Evolutionary conservation across 2,888 invertebrate genomes (phyloP), one percentile per base, ranked within the genome.

Genomic region (Agrochola lota): DNA sequence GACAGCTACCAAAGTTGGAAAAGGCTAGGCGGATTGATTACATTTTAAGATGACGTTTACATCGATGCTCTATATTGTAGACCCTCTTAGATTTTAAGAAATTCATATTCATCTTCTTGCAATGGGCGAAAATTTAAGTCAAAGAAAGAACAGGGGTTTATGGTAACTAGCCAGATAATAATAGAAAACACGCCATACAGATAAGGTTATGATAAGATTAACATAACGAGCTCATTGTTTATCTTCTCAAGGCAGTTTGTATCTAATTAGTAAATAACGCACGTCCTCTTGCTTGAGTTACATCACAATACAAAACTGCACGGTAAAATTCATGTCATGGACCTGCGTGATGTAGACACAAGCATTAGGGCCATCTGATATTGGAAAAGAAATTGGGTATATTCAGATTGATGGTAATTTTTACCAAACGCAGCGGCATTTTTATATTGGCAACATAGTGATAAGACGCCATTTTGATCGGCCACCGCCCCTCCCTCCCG

Each of bases 221-320:
- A 15, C 72, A 80, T 71, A 80, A 80, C n/a, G 77, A 49, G 30
- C n/a, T 40, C 11, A 60, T 80, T 77, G 80, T 59, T 59, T 30
- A 30, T 20, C 49, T 40, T 35, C 17, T 49, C 15, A 40, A 30
- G 35, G 30, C 49, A 80, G 59, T 30, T 74, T 71, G 64, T 43
- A 17, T 43, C 40, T 59, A 49, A 72, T 77, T 80, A 73, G 77
- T 72, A 80, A 60, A 35, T 30, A 43, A 6, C 40, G 15, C 73
- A 73, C 49, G 73, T 60, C n/a, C 20, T 20, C 1, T 35, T 0
- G 12, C 73, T 60, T 72, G 72, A 30, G 23, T 30, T 15, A 71
- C 55, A 35, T 75, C 26, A 17, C 23, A 43, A 23, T 26, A 40
- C 23, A 35, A 11, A 46, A 40, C 4, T 66, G 49, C 30, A 15